Base-by-base conservation (phyloP, 2,888 invertebrate species). In the Cryptophagus acutangulus region DNA sequence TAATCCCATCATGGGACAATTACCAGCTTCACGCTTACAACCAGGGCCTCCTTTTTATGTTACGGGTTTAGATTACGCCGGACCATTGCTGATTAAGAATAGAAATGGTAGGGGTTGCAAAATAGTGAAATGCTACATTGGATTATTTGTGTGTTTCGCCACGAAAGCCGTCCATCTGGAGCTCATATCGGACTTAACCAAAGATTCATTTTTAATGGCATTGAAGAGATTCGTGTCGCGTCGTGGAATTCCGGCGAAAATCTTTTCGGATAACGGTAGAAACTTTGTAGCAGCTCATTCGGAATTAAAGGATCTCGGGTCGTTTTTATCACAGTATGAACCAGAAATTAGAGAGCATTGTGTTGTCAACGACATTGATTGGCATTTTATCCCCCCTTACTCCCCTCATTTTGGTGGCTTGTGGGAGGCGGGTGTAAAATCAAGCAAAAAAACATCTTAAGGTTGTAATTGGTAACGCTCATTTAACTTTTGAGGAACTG, bases 131-230 rank as follows among this genome's bases (percentile, higher is more conserved):
- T n/a, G 35, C 1, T 45, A 44, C 16, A 35, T 43, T 6, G 29
- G 28, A 8, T 8, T 43, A 2, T 43, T 40, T 28, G 33, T 43
- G 8, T 43, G 43, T 14, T 40, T 39, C 20, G 16, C 25, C 10
- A 47, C 43, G 2, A 35, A 38, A 6, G 48, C 51, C 1, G 26
- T 51, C 17, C 49, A 51, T 17, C 18, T 49, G 10, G 51, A 51
- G 34, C 16, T 38, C 1, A 45, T 43, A 12, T 15, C 44, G 9
- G 40, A 39, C 9, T 26, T 46, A 13, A 34, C 29, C 9, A 34
- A 38, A 1, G 26, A 26, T 3, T 26, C 10, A 10, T 26, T 26
- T 26, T 26, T 26, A n/a, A 26, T 26, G 26, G 4, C 26, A 26
- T 26, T 26, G n/a, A 26, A 26, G 12, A 26, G 4, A 26, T 26